Percentiles rank a stretch among this genome's conserved stretches.
These are phyloP conservation scores for Andrena flavipes DNA, from an alignment of 2,888 invertebrate genomes.

Conservation along the genomic window DNA sequence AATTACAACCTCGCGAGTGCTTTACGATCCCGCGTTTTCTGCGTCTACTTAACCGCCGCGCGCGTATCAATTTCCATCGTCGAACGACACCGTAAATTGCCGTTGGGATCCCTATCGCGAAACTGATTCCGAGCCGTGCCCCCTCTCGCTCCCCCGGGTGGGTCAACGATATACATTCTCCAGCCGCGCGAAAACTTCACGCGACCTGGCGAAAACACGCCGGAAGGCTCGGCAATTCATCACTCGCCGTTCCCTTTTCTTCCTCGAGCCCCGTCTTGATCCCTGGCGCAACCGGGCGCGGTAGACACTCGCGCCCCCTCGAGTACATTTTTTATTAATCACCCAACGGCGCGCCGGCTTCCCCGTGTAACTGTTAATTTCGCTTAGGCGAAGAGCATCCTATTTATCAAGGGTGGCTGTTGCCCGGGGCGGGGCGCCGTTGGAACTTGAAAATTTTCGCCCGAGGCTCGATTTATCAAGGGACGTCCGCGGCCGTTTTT, in stretches of 20 bases:
- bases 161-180: conserved; percentile 22
- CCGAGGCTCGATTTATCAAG: conserved; percentile 54
- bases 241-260: not conserved
- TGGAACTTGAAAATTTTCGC: conserved; percentile 46
- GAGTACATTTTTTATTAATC: conserved; percentile 32
- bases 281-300: not conserved
- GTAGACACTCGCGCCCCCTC: not conserved
- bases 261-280: conserved; percentile 8
- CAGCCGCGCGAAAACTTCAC: not conserved
- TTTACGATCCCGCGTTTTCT: not conserved
- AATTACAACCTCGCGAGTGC: not conserved
- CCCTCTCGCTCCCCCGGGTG: not conserved
- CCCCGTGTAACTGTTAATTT: conserved; percentile 47
- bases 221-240: conserved; percentile 10
- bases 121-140: conserved; percentile 26
- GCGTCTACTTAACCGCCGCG: not conserved
- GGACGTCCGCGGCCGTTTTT: conserved; percentile 28
- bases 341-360: conserved; percentile 1
- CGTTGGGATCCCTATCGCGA: conserved; percentile 2
- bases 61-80: conserved; percentile 28
- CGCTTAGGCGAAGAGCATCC: conserved; percentile 10
- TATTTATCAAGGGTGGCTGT: conserved; percentile 50
- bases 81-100: conserved; percentile 9
- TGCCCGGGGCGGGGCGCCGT: not conserved
- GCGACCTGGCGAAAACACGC: conserved; percentile 10